A percentile compares a stretch with the other conserved stretches of the same genome.
phyloP scores from a whole-genome alignment of 2,888 invertebrate species.

The Zygaena filipendulae region DNA sequence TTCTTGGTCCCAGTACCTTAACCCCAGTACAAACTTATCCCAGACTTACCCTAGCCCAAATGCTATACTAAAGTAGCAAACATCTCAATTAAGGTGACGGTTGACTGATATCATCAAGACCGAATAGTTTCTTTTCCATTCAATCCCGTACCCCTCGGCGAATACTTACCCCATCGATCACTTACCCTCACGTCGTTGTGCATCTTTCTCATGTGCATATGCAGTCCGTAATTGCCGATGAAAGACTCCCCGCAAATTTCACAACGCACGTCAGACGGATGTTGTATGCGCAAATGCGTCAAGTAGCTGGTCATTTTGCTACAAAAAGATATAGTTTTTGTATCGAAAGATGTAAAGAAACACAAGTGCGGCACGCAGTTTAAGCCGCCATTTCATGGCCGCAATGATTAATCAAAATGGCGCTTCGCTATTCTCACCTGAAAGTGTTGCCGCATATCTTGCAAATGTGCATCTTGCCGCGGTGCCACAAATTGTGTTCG shows the following conservation, averaged over 20 bases:
- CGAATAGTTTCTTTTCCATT: too few species aligned
- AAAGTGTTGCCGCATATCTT: constrained; percentile 36
- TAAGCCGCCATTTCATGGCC: too few species aligned
- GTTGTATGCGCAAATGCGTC: constrained; percentile 38
- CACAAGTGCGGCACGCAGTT: too few species aligned
- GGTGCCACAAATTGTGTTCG: constrained; percentile 45
- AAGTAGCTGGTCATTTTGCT: constrained; percentile 41
- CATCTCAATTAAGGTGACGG: too few species aligned
- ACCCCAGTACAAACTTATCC: too few species aligned
- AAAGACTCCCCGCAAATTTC: constrained; percentile 40
- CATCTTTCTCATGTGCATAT: constrained; percentile 36
- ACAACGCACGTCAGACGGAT: constrained; percentile 34
- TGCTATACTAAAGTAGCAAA: too few species aligned
- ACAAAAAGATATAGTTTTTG: constrained; percentile 4
- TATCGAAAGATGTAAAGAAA: background rate
- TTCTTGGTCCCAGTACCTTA: too few species aligned
- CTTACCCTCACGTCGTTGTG: constrained; percentile 28
- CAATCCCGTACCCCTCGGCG: too few species aligned
- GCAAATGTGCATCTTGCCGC: constrained; percentile 32
- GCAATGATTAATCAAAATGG: too few species aligned
- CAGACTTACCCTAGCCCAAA: too few species aligned
- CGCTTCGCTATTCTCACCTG: constrained; percentile 23
- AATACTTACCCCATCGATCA: too few species aligned
- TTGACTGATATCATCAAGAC: too few species aligned
- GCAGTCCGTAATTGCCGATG: constrained; percentile 32